phyloP scores from a whole-genome alignment of 2,113 vertebrate species.

The Etheostoma cragini region DNA sequence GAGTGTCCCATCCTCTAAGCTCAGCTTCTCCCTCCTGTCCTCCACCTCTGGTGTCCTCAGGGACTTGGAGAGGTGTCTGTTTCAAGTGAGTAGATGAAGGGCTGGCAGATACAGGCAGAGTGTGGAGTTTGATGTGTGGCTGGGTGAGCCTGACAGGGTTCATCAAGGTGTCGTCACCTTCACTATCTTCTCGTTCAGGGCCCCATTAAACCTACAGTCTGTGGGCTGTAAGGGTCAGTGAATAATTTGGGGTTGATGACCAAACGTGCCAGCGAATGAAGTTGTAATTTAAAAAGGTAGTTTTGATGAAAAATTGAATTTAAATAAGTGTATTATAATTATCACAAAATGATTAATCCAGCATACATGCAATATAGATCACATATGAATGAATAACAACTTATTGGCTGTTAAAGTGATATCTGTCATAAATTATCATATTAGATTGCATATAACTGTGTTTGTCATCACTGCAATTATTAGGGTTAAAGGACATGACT shows the following conservation, averaged over 20 bases:
- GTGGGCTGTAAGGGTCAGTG: not conserved
- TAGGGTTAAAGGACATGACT: not conserved
- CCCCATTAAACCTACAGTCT: not conserved
- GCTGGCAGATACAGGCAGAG: slow-evolving; percentile 34
- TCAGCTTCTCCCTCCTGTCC: slow-evolving; percentile 60
- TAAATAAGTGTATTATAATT: slow-evolving; percentile 2
- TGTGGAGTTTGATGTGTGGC: slow-evolving; percentile 43
- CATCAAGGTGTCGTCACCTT: slow-evolving; percentile 12
- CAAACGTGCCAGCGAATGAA: not conserved
- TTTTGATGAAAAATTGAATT: not conserved
- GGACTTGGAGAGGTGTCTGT: slow-evolving; percentile 64
- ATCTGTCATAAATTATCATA: not conserved
- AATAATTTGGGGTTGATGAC: slow-evolving; percentile 18
- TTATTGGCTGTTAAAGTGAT: not conserved
- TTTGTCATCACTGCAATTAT: not conserved
- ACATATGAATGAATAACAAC: not conserved
- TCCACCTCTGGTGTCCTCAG: slow-evolving; percentile 47
- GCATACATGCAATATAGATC: not conserved
- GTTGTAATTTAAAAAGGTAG: slow-evolving; percentile 13
- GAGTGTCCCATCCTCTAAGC: slow-evolving; percentile 60
- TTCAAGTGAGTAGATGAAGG: slow-evolving; percentile 69
- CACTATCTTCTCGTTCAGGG: not conserved
- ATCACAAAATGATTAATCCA: not conserved
- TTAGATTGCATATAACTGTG: not conserved
- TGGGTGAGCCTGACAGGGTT: slow-evolving; percentile 22